Conservation (phyloP, 1,140 invertebrate species). For the Bathynomus jamesi region DNA sequence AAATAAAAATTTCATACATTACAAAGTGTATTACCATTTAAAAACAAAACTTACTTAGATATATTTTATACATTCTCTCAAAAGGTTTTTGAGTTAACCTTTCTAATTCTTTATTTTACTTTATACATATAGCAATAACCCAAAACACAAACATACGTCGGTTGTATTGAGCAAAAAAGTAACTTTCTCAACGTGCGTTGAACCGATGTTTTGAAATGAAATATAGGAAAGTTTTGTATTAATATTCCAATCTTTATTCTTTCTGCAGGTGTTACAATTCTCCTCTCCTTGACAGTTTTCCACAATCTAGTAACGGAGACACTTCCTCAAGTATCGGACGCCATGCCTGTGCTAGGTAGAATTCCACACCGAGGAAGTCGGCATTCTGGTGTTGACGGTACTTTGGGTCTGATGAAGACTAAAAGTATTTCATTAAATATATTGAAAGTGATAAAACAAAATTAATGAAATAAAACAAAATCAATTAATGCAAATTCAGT, state of each 20-base stretch:
- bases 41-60: neutral
- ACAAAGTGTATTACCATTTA: neutral
- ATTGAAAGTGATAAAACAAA: too few relatives aligned
- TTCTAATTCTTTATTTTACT: too few relatives aligned
- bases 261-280: conserved; percentile 91
- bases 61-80: too few relatives aligned
- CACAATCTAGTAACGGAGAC: conserved; percentile 92
- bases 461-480: too few relatives aligned
- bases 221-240: too few relatives aligned
- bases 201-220: too few relatives aligned
- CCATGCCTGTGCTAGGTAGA: conserved; percentile 52
- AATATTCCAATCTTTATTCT: conserved; percentile 56
- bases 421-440: neutral
- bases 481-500: too few relatives aligned
- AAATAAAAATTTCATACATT: neutral
- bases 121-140: too few relatives aligned
- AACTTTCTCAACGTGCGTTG: too few relatives aligned
- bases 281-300: conserved; percentile 99
- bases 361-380: neutral
- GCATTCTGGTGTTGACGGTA: neutral
- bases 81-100: too few relatives aligned
- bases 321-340: conserved; percentile 89
- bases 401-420: neutral
- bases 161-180: too few relatives aligned
- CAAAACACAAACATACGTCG: too few relatives aligned